Evolutionary conservation across 2,888 invertebrate genomes (phyloP).

Genomic region (Chrysolina americana): DNA sequence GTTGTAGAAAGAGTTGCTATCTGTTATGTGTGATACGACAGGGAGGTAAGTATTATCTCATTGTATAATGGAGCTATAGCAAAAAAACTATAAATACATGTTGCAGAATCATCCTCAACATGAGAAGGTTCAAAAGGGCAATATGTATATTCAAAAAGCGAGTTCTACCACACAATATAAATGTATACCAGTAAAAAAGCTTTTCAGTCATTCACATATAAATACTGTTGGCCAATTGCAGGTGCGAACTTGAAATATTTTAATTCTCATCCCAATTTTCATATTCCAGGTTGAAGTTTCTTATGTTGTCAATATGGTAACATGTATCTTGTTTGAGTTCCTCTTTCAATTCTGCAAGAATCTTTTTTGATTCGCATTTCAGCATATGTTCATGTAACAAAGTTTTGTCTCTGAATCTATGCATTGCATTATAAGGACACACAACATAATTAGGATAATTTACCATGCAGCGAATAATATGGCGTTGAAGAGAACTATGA

Average conservation of each 20-base stretch:
- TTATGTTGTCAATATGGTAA: constrained; percentile 49
- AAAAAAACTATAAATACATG: too few relatives aligned
- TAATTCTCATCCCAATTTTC: constrained; percentile 58
- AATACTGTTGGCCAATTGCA: neutral
- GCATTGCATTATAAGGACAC: constrained; percentile 65
- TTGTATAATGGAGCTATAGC: too few relatives aligned
- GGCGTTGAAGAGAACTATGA: constrained; percentile 60
- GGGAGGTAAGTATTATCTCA: too few relatives aligned
- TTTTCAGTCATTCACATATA: too few relatives aligned
- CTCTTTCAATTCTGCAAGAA: constrained; percentile 37
- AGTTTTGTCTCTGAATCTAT: constrained; percentile 59
- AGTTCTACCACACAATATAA: too few relatives aligned
- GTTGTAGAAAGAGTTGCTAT: too few relatives aligned
- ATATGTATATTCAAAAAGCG: too few relatives aligned
- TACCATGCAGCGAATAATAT: constrained; percentile 64
- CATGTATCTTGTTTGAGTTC: constrained; percentile 33
- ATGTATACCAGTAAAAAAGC: too few relatives aligned
- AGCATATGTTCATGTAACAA: constrained; percentile 59
- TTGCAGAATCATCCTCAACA: too few relatives aligned
- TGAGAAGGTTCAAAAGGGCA: too few relatives aligned
- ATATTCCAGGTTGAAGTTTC: constrained; percentile 53
- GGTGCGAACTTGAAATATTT: neutral
- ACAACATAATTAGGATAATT: constrained; percentile 62
- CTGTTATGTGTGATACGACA: too few relatives aligned
- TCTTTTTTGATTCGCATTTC: constrained; percentile 55